Conservation (phyloP, 2,888 invertebrate genomes). For the Cerceris ruficornis region DNA sequence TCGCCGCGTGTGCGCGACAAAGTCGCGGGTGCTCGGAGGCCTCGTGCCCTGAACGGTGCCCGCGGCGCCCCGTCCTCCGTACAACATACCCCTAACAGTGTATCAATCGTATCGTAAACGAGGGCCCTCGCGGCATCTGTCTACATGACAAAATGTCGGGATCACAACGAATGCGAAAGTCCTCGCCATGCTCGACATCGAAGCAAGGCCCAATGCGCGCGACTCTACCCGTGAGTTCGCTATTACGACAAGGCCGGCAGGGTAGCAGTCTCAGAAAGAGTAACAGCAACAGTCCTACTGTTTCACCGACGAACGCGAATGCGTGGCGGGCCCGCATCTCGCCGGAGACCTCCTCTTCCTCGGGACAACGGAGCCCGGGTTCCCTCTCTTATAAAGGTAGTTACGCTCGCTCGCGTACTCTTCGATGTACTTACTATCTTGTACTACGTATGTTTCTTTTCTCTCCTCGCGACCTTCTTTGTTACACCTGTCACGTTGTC, state of each 20-base stretch:
- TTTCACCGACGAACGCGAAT: constrained; percentile 85
- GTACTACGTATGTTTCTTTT: constrained; percentile 32
- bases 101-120: constrained; percentile 23
- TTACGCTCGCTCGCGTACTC: constrained; percentile 22
- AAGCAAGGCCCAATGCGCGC: constrained; percentile 89
- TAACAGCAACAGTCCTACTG: constrained; percentile 86
- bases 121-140: constrained; percentile 46
- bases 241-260: constrained; percentile 86
- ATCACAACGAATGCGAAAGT: constrained; percentile 84
- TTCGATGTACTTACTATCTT: constrained; percentile 24
- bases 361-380: constrained; percentile 89
- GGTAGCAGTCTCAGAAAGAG: constrained; percentile 84
- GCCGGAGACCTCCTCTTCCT: constrained; percentile 86
- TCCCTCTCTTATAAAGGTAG: constrained; percentile 89
- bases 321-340: constrained; percentile 87
- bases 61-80: constrained; percentile 53
- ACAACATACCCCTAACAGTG: constrained; percentile 43
- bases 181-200: constrained; percentile 85
- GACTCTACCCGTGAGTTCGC: constrained; percentile 89
- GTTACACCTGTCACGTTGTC: constrained; percentile 48
- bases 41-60: constrained; percentile 66
- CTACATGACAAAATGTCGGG: constrained; percentile 79
- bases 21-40: constrained; percentile 64
- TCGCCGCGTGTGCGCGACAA: constrained; percentile 63
- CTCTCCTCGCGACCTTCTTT: constrained; percentile 44